These are phyloP conservation scores for Neodiprion virginianus DNA, from an alignment of 1,140 invertebrate genomes.

Conservation along the genomic window DNA sequence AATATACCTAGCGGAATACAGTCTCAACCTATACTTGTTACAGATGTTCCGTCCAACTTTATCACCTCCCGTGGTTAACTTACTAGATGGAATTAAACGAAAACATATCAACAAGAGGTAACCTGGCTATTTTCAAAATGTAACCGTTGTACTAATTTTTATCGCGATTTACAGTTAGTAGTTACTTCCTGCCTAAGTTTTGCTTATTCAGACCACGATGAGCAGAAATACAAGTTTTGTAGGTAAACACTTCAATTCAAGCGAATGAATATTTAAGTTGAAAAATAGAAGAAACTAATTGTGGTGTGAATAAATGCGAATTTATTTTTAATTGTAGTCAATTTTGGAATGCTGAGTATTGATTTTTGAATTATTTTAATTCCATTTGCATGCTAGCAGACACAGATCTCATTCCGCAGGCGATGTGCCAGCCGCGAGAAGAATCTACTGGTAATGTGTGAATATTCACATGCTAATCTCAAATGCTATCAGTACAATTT, in stretches of 20 bases:
- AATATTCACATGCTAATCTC: neutral
- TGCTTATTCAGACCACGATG: too few relatives aligned
- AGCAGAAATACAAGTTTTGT: too few relatives aligned
- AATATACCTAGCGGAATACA: too few relatives aligned
- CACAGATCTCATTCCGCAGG: constrained; percentile 44
- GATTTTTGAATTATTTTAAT: constrained; percentile 5
- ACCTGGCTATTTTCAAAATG: constrained; percentile 16
- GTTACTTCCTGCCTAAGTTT: too few relatives aligned
- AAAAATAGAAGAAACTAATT: too few relatives aligned
- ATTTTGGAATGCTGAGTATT: neutral
- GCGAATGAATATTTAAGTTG: too few relatives aligned
- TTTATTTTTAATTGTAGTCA: neutral
- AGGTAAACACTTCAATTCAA: too few relatives aligned
- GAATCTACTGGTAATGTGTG: constrained; percentile 43
- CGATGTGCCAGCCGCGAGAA: constrained; percentile 37
- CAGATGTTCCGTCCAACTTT: constrained; percentile 59
- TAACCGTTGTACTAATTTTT: neutral
- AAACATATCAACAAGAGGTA: constrained; percentile 53
- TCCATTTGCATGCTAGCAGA: constrained; percentile 50
- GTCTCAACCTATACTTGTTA: constrained; percentile 11
- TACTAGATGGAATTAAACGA: constrained; percentile 57
- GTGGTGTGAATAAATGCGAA: neutral
- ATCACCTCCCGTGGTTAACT: constrained; percentile 52
- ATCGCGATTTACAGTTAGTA: too few relatives aligned
- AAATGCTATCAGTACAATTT: constrained; percentile 5